Conservation (phyloP, 2,113 vertebrate species). For the Pseudorectes ferrugineus region DNA sequence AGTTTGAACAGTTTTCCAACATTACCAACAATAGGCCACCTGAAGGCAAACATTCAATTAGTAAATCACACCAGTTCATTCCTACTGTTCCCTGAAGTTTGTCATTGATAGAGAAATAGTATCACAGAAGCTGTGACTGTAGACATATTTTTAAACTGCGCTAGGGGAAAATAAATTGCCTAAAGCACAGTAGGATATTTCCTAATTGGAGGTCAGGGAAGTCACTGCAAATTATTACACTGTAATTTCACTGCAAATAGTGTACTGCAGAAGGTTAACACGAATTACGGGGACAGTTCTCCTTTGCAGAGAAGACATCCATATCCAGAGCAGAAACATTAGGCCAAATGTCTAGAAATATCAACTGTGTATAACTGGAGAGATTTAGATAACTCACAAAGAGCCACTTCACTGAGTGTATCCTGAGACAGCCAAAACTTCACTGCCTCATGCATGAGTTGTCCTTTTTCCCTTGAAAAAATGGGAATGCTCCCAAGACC, state of each 20-base stretch:
- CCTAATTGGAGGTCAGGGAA: neutral
- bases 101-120: neutral
- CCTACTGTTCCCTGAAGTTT: neutral
- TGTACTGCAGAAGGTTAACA: neutral
- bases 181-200: neutral
- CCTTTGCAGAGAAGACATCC: neutral
- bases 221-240: neutral
- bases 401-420: neutral
- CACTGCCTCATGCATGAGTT: neutral
- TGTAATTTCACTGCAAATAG: neutral
- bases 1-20: neutral
- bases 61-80: neutral
- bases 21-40: neutral
- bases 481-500: constrained; percentile 1
- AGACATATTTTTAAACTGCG: neutral
- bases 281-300: neutral
- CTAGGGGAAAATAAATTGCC: neutral
- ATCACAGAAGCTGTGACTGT: neutral
- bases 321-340: neutral
- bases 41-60: neutral
- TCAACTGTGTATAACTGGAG: neutral
- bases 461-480: neutral
- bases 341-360: neutral
- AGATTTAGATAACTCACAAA: neutral
- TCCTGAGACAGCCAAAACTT: neutral